Evolutionary conservation across 2,797 vertebrate species (phyloP).

Genomic region (Labeo calbasu): DNA sequence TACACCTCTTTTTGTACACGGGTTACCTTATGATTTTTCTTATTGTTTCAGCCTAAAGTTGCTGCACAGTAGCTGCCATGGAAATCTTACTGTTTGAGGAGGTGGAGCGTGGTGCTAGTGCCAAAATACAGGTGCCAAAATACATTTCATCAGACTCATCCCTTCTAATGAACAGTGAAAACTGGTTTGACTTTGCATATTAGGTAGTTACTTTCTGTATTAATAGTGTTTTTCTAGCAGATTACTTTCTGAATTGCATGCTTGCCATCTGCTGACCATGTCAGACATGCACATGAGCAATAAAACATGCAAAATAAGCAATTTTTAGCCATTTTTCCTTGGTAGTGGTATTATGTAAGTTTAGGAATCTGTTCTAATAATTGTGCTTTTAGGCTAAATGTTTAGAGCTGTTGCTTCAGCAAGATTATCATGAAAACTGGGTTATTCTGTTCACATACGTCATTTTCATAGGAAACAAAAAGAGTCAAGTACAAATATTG

Average conservation of each 20-base stretch:
- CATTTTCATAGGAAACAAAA: not conserved
- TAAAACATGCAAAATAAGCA: not conserved
- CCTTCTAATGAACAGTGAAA: not conserved
- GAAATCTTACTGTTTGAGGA: conserved; percentile 50
- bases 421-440: not conserved
- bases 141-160: not conserved
- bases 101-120: conserved; percentile 49
- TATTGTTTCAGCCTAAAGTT: not conserved
- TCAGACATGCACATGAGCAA: not conserved
- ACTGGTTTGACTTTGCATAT: not conserved
- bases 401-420: not conserved
- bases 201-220: not conserved
- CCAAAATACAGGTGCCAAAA: conserved; percentile 58
- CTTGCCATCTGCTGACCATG: not conserved
- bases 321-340: not conserved
- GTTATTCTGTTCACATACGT: not conserved
- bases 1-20: not conserved
- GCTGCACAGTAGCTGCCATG: conserved; percentile 37
- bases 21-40: not conserved
- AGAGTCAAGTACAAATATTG: not conserved
- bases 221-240: not conserved
- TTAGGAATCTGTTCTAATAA: not conserved
- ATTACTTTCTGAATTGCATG: not conserved
- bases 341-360: not conserved
- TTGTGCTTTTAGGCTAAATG: conserved; percentile 30